phyloP scores from a whole-genome alignment of 1,140 invertebrate genomes.

The Plectrocnemia conspersa region DNA sequence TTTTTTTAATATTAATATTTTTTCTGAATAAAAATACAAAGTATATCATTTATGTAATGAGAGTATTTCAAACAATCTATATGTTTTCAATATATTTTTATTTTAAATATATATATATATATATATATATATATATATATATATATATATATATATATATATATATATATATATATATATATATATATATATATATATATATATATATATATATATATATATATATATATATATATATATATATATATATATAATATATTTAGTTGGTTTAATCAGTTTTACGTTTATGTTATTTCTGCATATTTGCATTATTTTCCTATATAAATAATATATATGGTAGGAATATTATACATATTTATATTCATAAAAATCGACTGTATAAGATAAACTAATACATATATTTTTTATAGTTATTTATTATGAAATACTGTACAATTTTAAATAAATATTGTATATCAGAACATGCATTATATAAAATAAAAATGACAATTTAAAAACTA shows the following conservation, averaged over 20 bases:
- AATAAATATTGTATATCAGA: neutral
- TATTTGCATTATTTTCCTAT: neutral
- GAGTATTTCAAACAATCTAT: too few species aligned
- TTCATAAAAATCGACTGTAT: neutral
- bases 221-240: neutral
- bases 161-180: neutral
- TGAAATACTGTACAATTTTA: neutral
- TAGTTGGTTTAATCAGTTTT: neutral
- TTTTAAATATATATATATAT: neutral
- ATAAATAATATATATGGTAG: neutral
- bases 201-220: neutral
- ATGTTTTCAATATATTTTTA: neutral
- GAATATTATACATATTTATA: neutral
- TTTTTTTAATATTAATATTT: too few species aligned
- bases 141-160: constrained; percentile 5
- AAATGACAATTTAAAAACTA: too few species aligned
- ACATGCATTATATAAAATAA: too few species aligned
- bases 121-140: neutral
- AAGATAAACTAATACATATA: neutral
- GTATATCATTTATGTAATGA: too few species aligned
- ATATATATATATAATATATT: neutral
- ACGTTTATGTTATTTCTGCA: neutral
- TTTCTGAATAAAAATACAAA: too few species aligned
- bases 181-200: constrained; percentile 1
- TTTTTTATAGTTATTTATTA: neutral